phyloP scores from a whole-genome alignment of 2,888 invertebrate species.

The Catotricha subobsoleta region DNA sequence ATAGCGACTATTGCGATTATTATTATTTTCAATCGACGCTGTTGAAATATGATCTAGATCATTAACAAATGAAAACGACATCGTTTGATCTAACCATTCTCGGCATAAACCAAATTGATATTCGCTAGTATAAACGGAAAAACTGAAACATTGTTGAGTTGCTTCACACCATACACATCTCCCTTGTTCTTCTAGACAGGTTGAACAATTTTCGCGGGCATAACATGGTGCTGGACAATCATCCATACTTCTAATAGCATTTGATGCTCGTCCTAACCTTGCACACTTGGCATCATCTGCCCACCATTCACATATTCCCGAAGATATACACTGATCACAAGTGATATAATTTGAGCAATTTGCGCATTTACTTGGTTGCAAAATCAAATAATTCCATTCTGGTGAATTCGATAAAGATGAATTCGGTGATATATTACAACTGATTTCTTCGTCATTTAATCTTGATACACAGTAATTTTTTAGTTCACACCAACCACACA shows the following conservation, averaged over 20 bases:
- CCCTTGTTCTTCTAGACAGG: slow-evolving; percentile 68
- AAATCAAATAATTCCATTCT: slow-evolving; percentile 63
- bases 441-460: slow-evolving; percentile 43
- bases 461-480: slow-evolving; percentile 52
- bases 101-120: slow-evolving; percentile 85
- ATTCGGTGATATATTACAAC: slow-evolving; percentile 29
- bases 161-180: slow-evolving; percentile 94
- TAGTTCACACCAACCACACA: slow-evolving; percentile 83
- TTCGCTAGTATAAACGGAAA: slow-evolving; percentile 87
- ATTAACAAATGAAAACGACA: slow-evolving; percentile 26
- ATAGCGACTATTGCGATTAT: not conserved
- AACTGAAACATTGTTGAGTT: slow-evolving; percentile 79
- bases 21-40: not conserved
- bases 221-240: slow-evolving; percentile 73
- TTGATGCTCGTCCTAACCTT: slow-evolving; percentile 52
- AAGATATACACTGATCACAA: slow-evolving; percentile 62
- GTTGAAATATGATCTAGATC: not conserved
- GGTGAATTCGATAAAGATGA: slow-evolving; percentile 19
- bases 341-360: slow-evolving; percentile 80
- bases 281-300: slow-evolving; percentile 73
- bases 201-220: slow-evolving; percentile 52
- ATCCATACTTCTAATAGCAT: slow-evolving; percentile 41
- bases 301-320: slow-evolving; percentile 84
- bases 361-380: slow-evolving; percentile 65
- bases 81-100: slow-evolving; percentile 78